phyloP scores from a whole-genome alignment of 2,113 vertebrate genomes.

The Cephalopterus ornatus region DNA sequence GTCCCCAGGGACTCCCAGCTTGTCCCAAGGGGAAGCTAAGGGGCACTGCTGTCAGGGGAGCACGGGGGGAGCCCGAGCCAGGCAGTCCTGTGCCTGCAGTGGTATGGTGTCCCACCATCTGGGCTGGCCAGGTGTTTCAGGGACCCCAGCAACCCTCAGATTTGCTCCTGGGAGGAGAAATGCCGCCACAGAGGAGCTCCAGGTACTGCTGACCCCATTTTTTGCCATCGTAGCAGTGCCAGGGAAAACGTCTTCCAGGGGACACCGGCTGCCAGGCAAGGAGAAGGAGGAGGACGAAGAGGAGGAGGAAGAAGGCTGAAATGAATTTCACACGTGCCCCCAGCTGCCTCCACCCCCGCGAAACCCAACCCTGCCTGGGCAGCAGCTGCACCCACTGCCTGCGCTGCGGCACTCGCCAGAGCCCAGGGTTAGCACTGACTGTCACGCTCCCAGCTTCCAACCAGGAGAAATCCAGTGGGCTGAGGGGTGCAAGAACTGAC shows the following conservation, averaged over 20 bases:
- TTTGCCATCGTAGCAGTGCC: neutral
- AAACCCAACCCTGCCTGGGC: slow-evolving; percentile 44
- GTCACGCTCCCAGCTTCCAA: neutral
- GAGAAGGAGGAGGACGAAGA: neutral
- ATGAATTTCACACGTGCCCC: slow-evolving; percentile 43
- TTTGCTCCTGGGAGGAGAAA: neutral
- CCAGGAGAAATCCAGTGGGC: neutral
- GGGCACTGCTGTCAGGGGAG: neutral
- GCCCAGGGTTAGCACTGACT: neutral
- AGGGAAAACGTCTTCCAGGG: neutral
- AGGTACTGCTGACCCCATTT: neutral
- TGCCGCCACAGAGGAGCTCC: neutral
- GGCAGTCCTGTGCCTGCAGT: neutral
- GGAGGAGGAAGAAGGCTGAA: slow-evolving; percentile 25
- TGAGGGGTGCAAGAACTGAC: neutral
- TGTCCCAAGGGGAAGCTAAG: neutral
- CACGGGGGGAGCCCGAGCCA: no score
- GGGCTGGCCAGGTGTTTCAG: neutral
- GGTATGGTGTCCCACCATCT: neutral
- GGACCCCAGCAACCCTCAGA: neutral
- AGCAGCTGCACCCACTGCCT: slow-evolving; percentile 35
- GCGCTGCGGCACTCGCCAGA: neutral
- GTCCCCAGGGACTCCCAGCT: accelerated
- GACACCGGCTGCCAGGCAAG: neutral
- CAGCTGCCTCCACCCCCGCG: neutral